phyloP scores from a whole-genome alignment of 2,797 vertebrate genomes.

The Notolabrus celidotus region DNA sequence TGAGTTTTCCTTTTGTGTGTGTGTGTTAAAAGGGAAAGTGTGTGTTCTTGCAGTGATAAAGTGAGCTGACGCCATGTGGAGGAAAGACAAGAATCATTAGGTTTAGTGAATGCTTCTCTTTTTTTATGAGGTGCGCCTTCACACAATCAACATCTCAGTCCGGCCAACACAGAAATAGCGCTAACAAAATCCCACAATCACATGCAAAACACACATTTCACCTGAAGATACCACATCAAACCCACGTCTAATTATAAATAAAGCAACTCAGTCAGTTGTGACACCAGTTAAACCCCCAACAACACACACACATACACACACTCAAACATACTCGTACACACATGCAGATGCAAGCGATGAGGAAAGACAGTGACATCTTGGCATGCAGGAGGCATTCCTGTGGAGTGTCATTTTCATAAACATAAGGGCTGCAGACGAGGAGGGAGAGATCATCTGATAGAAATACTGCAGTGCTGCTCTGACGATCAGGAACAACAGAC shows the following conservation, averaged over 20 bases:
- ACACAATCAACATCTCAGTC: conserved; percentile 68
- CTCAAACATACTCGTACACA: conserved; percentile 43
- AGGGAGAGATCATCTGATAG: conserved; percentile 82
- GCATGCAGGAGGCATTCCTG: conserved; percentile 83
- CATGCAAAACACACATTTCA: conserved; percentile 46
- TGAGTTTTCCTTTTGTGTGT: conserved; percentile 56
- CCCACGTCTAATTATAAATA: conserved; percentile 68
- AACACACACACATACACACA: conserved; percentile 32
- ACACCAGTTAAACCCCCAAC: conserved; percentile 20
- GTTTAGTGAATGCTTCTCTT: conserved; percentile 67
- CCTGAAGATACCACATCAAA: conserved; percentile 33
- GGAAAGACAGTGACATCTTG: conserved; percentile 84
- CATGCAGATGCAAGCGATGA: conserved; percentile 71
- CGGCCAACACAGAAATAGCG: conserved; percentile 58
- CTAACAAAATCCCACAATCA: conserved; percentile 41
- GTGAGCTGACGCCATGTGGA: conserved; percentile 72
- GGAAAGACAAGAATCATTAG: conserved; percentile 78
- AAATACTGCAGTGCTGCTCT: conserved; percentile 82
- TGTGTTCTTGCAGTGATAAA: conserved; percentile 70
- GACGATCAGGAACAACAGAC: conserved; percentile 78
- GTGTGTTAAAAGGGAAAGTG: conserved; percentile 19
- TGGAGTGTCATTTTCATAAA: conserved; percentile 86
- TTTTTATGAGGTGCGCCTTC: conserved; percentile 51
- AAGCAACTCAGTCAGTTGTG: conserved; percentile 57
- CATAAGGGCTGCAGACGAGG: conserved; percentile 81